Evolutionary conservation across 2,113 vertebrate genomes (phyloP).

Genomic region (Etia nguti): DNA sequence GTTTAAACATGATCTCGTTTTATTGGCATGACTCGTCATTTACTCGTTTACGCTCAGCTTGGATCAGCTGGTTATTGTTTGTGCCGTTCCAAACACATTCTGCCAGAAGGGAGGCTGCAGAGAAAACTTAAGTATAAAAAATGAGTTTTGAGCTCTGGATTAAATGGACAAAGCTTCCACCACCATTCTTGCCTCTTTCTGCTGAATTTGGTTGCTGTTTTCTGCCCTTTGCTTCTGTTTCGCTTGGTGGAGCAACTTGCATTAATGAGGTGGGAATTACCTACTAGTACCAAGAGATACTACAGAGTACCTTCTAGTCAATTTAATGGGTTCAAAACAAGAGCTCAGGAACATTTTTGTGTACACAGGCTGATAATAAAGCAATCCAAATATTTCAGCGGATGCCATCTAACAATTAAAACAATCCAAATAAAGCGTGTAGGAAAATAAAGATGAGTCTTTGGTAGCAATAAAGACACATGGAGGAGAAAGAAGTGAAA

Average conservation of each 20-base stretch:
- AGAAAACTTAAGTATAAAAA: neutral
- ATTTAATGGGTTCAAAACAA: neutral
- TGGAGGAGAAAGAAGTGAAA: neutral
- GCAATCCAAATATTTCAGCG: neutral
- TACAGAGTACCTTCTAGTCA: neutral
- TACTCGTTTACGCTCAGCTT: fast-evolving
- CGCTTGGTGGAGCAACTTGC: neutral
- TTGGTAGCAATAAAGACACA: neutral
- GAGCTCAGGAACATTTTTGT: neutral
- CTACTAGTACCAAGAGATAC: neutral
- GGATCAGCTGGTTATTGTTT: neutral
- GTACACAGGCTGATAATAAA: neutral
- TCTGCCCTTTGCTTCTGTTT: neutral
- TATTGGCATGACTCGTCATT: neutral
- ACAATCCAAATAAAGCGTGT: neutral
- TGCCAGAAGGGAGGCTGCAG: neutral
- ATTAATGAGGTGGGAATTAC: neutral
- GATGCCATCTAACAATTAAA: neutral
- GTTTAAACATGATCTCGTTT: neutral
- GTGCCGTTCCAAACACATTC: neutral
- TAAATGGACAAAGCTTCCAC: neutral
- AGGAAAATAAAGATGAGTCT: neutral
- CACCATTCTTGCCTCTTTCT: neutral
- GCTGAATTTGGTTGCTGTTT: neutral
- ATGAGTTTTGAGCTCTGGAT: neutral